phyloP scores from a whole-genome alignment of 2,797 vertebrate genomes.

The Clarias platycephalus region DNA sequence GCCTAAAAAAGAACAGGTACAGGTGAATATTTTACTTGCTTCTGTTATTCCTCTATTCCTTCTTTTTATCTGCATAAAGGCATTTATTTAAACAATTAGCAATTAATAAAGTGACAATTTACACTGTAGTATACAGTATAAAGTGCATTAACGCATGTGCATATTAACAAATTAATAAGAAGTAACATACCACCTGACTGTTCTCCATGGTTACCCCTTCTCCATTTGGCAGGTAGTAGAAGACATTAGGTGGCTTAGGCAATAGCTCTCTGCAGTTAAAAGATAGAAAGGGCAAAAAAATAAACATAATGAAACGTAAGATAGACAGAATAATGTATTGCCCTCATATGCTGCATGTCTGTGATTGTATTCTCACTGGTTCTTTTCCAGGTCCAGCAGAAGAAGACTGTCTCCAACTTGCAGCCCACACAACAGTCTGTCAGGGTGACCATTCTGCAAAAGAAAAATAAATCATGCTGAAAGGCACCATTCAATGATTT shows the following conservation, averaged over 20 bases:
- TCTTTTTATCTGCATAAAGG: neutral
- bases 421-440: slow-evolving; percentile 72
- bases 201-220: slow-evolving; percentile 67
- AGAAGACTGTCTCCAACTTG: slow-evolving; percentile 72
- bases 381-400: slow-evolving; percentile 83
- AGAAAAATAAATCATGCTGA: slow-evolving; percentile 9
- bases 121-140: neutral
- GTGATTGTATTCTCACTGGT: slow-evolving; percentile 75
- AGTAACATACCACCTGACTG: slow-evolving; percentile 61
- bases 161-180: neutral
- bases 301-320: slow-evolving; percentile 18
- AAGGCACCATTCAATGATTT: neutral
- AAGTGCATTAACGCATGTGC: neutral
- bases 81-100: neutral
- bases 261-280: slow-evolving; percentile 73
- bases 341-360: slow-evolving; percentile 25
- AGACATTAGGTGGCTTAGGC: slow-evolving; percentile 71
- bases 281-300: slow-evolving; percentile 17
- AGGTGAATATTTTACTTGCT: neutral
- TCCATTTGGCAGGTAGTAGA: slow-evolving; percentile 85
- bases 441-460: slow-evolving; percentile 72
- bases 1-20: slow-evolving; percentile 65
- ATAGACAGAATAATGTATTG: neutral
- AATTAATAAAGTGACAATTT: neutral
- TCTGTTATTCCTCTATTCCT: neutral